Conservation (phyloP, 2,113 vertebrate genomes). For the Engraulis encrasicolus region DNA sequence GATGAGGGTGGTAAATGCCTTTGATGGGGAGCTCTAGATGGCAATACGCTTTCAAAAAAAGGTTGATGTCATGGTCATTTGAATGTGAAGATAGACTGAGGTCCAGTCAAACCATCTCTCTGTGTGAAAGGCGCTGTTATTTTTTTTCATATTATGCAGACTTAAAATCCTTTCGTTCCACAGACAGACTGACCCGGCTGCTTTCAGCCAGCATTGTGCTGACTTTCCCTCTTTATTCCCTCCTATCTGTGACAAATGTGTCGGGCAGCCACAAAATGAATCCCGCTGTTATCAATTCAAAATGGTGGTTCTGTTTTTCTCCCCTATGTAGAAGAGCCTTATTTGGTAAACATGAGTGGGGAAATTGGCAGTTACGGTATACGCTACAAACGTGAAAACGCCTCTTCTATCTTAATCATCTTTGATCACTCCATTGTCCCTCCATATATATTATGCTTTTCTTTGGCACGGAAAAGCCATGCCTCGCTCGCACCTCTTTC, state of each 20-base stretch:
- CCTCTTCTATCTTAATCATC: neutral
- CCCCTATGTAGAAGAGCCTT: neutral
- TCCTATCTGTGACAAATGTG: neutral
- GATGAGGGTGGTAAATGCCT: neutral
- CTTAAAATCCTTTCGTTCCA: neutral
- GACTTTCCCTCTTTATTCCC: neutral
- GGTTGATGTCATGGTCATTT: neutral
- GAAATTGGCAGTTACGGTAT: neutral
- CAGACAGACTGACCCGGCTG: neutral
- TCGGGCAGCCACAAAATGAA: neutral
- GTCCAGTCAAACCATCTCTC: neutral
- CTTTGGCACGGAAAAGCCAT: neutral
- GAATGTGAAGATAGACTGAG: neutral
- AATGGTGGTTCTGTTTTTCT: neutral
- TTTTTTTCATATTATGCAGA: neutral
- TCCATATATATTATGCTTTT: neutral
- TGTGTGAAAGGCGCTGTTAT: neutral
- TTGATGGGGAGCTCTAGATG: neutral
- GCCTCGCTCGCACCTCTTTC: neutral
- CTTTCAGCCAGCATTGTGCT: neutral
- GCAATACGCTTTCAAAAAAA: neutral
- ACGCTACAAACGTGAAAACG: neutral
- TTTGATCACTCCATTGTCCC: neutral
- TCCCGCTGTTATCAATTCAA: neutral
- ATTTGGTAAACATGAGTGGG: neutral